Evolutionary conservation across 2,113 vertebrate species (phyloP).

Genomic region (Tachuris rubrigastra): DNA sequence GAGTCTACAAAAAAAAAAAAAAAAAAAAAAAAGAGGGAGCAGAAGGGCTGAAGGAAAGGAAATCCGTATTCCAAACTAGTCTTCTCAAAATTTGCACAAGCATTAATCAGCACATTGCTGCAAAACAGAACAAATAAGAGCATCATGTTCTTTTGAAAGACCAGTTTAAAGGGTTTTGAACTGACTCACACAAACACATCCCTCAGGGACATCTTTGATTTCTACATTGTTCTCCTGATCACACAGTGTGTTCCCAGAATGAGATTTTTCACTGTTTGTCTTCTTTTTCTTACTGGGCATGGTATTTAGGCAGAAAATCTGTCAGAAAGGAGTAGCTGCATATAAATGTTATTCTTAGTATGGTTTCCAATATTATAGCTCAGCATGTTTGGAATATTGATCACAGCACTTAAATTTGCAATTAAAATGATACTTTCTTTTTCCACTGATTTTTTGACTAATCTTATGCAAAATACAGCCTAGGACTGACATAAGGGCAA

Average conservation of each 20-base stretch:
- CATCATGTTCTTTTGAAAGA: slow-evolving; percentile 58
- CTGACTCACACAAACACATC: slow-evolving; percentile 47
- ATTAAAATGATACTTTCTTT: slow-evolving; percentile 60
- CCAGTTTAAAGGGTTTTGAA: slow-evolving; percentile 62
- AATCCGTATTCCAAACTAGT: background rate
- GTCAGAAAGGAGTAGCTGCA: slow-evolving; percentile 41
- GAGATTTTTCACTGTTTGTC: slow-evolving; percentile 25
- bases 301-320: slow-evolving; percentile 44
- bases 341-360: slow-evolving; percentile 48
- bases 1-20: background rate
- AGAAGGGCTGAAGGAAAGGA: slow-evolving; percentile 3
- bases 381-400: slow-evolving; percentile 56
- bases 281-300: slow-evolving; percentile 4
- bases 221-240: slow-evolving; percentile 58
- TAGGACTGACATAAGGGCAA: slow-evolving; percentile 58
- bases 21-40: background rate
- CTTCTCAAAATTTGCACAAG: slow-evolving; percentile 18
- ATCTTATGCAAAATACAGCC: slow-evolving; percentile 52
- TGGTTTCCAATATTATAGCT: slow-evolving; percentile 5
- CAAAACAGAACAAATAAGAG: slow-evolving; percentile 48
- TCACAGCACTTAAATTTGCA: slow-evolving; percentile 43
- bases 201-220: slow-evolving; percentile 61
- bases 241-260: slow-evolving; percentile 34
- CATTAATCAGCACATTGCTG: slow-evolving; percentile 17
- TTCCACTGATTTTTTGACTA: slow-evolving; percentile 38